These are phyloP conservation scores for Steatornis caripensis DNA, from an alignment of 2,113 vertebrate genomes.

Conservation along the genomic window DNA sequence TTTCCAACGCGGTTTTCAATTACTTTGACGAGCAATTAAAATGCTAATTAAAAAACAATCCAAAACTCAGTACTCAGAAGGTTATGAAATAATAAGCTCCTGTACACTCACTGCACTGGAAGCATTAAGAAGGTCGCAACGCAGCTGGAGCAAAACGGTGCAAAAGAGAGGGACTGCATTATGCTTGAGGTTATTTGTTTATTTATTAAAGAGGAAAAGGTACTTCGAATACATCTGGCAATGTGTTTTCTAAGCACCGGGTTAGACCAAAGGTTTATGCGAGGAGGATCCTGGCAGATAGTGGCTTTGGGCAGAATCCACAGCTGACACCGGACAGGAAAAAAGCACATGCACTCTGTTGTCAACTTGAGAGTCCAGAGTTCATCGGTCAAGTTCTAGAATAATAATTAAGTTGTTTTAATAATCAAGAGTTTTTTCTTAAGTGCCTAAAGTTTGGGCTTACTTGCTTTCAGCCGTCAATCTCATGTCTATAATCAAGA, in stretches of 20 bases:
- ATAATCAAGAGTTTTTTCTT: background rate
- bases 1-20: conserved; percentile 67
- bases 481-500: background rate
- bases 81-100: conserved; percentile 68
- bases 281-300: background rate
- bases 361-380: background rate
- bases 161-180: background rate
- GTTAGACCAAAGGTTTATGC: background rate
- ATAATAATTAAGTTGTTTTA: background rate
- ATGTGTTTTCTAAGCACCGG: background rate
- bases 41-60: conserved; percentile 80
- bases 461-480: background rate
- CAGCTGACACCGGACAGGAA: background rate
- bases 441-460: background rate
- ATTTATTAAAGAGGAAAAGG: background rate
- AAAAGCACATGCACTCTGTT: background rate
- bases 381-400: background rate
- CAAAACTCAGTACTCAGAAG: conserved; percentile 62
- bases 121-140: conserved; percentile 41
- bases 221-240: background rate
- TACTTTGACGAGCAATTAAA: conserved; percentile 78
- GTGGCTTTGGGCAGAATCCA: background rate
- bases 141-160: background rate
- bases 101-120: conserved; percentile 13
- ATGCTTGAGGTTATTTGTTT: background rate